Base-by-base conservation (phyloP, 2,797 vertebrate species). In the Erithacus rubecula region DNA sequence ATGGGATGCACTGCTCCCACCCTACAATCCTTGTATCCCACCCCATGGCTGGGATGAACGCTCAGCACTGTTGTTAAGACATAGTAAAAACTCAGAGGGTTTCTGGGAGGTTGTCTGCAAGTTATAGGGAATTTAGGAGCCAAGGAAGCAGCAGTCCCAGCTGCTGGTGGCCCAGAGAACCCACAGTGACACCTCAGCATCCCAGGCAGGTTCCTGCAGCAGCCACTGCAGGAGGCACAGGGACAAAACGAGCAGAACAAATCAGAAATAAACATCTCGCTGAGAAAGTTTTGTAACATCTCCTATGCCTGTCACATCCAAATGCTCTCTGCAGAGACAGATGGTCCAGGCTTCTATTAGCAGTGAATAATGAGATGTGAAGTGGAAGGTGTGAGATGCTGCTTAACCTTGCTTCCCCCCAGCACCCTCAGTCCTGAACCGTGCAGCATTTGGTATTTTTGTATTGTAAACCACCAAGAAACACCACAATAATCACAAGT, bases 361-460 rank as follows among this genome's bases (percentile, higher is more conserved):
- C 96, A 86, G 53, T 97, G 95, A 97, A 96, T 96, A 96, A 98
- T 95, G 94, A 97, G 95, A 96, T 96, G 82, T 62, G 87, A 96
- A 96, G 87, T 34, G 93, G 96, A 97, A 97, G 93, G 97, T 91
- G 95, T 41, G 96, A 97, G 96, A 96, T 94, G 95, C 94, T 96
- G 91, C 88, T 97, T 97, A 97, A 97, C 97, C 92, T 95, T 80
- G 68, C 83, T 64, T 92, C 76, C 90, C 94, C 92, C 87, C 90
- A 78, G 85, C 95, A 91, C 64, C 87, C 1, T 58, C 85, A 70
- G 89, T 46, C 93, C 71, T 85, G 95, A 97, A 92, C 77, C 37
- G 37, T 18, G 26, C 83, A 85, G 90, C 87, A 72, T 15, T 83
- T 75, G 91, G 8, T 88, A 95, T 87, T 94, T 97, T 69, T 92